Percentiles rank a stretch among this genome's conserved stretches.
Evolutionary conservation across 2,797 vertebrate genomes (phyloP).

Genomic region (Danio tinwini): DNA sequence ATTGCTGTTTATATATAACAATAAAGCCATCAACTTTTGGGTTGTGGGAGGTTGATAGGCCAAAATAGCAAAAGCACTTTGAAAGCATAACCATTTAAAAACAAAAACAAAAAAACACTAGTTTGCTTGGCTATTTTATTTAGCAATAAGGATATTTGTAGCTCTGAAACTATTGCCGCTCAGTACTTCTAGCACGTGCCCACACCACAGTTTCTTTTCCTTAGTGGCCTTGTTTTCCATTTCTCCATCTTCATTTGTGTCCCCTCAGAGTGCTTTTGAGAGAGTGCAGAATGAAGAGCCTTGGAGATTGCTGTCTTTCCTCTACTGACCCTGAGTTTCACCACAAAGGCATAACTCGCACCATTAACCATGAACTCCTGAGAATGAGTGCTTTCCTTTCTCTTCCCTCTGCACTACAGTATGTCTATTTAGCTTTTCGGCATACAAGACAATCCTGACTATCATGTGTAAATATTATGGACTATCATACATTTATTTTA

Average conservation of each 20-base stretch:
- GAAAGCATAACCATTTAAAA: constrained; percentile 16
- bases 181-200: constrained; percentile 10
- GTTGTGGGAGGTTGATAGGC: constrained; percentile 21
- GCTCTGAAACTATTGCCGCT: constrained; percentile 5
- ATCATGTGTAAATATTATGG: not conserved
- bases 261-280: constrained; percentile 35
- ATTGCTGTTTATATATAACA: not conserved
- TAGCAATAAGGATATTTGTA: not conserved
- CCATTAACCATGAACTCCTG: constrained; percentile 61
- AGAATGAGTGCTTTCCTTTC: constrained; percentile 33
- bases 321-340: constrained; percentile 69
- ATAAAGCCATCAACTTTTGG: not conserved
- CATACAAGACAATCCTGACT: constrained; percentile 14
- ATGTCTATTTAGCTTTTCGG: not conserved
- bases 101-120: constrained; percentile 15
- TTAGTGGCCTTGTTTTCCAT: constrained; percentile 29
- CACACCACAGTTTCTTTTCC: not conserved
- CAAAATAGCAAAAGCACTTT: constrained; percentile 29
- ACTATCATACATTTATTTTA: constrained; percentile 6
- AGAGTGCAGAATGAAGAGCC: constrained; percentile 66
- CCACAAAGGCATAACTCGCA: constrained; percentile 68
- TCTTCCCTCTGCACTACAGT: constrained; percentile 23
- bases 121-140: constrained; percentile 7
- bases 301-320: constrained; percentile 74
- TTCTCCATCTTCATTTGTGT: constrained; percentile 41